Evolutionary conservation across 2,113 vertebrate genomes (phyloP).

Genomic region (Ceuthmochares aereus): DNA sequence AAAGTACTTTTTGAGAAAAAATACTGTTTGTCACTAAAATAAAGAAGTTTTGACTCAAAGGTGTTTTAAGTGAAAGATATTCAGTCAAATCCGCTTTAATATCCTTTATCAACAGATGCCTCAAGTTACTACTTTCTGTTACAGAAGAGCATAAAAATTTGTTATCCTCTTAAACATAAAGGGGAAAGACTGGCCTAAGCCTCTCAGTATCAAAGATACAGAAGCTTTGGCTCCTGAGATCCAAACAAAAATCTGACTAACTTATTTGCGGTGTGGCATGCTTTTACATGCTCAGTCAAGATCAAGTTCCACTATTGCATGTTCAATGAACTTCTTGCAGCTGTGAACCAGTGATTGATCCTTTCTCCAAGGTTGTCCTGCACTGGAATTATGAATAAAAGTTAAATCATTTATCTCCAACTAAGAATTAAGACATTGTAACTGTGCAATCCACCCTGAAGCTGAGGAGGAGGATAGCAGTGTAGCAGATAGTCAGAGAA

Average conservation of each 20-base stretch:
- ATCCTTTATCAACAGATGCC: not conserved
- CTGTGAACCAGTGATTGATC: not conserved
- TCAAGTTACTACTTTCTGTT: not conserved
- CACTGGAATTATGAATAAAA: not conserved
- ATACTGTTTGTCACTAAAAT: not conserved
- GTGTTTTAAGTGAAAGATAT: not conserved
- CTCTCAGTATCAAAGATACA: not conserved
- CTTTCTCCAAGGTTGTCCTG: not conserved
- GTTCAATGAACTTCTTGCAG: not conserved
- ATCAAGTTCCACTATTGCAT: not conserved
- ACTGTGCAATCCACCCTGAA: not conserved
- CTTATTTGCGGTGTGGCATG: not conserved
- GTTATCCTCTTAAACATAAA: not conserved
- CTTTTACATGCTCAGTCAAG: not conserved
- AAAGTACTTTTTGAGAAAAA: not conserved
- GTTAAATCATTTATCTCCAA: not conserved
- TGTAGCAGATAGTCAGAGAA: not conserved
- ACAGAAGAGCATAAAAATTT: not conserved
- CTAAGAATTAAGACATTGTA: not conserved
- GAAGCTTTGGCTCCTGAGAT: not conserved
- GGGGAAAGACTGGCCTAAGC: not conserved
- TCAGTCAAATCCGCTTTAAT: not conserved
- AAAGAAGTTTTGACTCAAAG: not conserved
- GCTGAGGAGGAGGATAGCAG: not conserved
- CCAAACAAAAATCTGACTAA: not conserved